Conservation (phyloP, 1,140 invertebrate species). For the Bradysia coprophila region DNA sequence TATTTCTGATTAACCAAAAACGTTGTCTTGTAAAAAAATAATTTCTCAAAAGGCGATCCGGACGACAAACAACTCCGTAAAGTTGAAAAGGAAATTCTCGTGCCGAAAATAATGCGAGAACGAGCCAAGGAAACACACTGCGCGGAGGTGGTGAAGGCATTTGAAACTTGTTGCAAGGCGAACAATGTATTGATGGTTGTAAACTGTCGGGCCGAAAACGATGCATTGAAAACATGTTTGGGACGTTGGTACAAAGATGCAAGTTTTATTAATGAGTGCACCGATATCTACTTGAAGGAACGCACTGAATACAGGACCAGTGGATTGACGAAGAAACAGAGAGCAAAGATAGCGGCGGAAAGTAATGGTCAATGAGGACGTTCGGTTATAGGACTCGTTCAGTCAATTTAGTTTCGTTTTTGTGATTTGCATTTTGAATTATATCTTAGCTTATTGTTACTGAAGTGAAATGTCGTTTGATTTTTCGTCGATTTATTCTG, state of each 20-base stretch:
- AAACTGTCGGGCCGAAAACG: conserved; percentile 53
- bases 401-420: no score
- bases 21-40: neutral
- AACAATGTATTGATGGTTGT: conserved; percentile 45
- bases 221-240: conserved; percentile 46
- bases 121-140: conserved; percentile 61
- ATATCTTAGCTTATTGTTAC: neutral
- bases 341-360: conserved; percentile 9
- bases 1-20: neutral
- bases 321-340: conserved; percentile 43
- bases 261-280: conserved; percentile 51
- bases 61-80: conserved; percentile 57
- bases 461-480: neutral
- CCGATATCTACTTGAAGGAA: conserved; percentile 60
- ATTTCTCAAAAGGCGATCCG: conserved; percentile 51
- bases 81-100: conserved; percentile 67
- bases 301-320: conserved; percentile 62
- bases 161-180: conserved; percentile 57
- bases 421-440: neutral
- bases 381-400: neutral
- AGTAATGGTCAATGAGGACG: neutral
- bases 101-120: conserved; percentile 70
- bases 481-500: neutral
- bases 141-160: conserved; percentile 43
- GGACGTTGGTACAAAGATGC: conserved; percentile 56